Evolutionary conservation across 2,113 vertebrate species (phyloP), one percentile per base, ranked within the genome.

Genomic region (Amphilophus citrinellus): DNA sequence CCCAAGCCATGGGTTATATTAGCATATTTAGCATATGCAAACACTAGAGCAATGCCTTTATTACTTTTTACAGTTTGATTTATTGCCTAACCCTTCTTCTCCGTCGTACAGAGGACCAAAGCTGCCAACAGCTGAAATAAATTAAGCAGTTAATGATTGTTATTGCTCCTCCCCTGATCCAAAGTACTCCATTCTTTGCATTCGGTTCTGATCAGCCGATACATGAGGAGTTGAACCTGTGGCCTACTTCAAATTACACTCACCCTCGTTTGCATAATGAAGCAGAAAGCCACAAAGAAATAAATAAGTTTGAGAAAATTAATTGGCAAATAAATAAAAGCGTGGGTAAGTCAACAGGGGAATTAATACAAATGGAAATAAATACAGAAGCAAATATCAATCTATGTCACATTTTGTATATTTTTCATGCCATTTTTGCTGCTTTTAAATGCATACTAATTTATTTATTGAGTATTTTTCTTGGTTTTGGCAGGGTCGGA

Each of bases 291-390:
- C 22, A 50, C 10, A 50, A 71, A 53, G 44, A 13, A 17, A 32
- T 53, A 71, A 53, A 53, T 71, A 71, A 53, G 24, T 53, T 27
- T 32, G 17, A 56, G 47, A 18, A 73, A 56, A 56, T 56, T 35
- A 73, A 73, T 53, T 53, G 47, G 10, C 44, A 73, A 73, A 56
- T 47, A 73, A 73, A 35, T 53, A 73, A 73, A 73, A 56, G 18
- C 24, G n/a, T 20, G 27, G 68, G 0, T 5, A 35, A 53, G 27
- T 35, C 32, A 73, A 56, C 6, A n/a, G 18, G 20, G 3, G 6
- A 37, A 39, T n/a, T 63, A 63, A 39, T 63, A 37, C 32, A 63
- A n/a, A 63, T 4, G 7, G 10, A 73, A 73, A 73, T 56, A 0
- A 14, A 73, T 56, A n/a, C 1, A 14, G 27, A 56, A 73, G 18